These are phyloP conservation scores for Mantis religiosa DNA, from an alignment of 2,888 invertebrate genomes.

Conservation along the genomic window DNA sequence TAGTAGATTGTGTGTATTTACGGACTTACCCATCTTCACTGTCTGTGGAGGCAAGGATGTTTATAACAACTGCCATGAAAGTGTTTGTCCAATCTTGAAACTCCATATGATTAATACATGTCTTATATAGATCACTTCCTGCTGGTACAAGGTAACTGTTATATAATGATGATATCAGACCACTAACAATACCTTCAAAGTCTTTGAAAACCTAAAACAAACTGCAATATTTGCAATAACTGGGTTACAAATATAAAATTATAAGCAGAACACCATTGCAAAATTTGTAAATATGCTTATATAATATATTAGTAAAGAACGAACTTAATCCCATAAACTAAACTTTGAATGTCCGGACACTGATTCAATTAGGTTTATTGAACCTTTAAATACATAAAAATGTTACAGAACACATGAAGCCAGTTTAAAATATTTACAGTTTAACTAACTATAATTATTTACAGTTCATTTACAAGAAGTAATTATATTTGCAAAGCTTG, in stretches of 20 bases:
- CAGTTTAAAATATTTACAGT: no score
- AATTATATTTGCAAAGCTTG: no score
- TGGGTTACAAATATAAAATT: neutral
- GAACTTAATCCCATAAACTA: no score
- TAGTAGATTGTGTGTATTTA: no score
- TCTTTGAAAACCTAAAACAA: constrained; percentile 22
- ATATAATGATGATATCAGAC: constrained; percentile 33
- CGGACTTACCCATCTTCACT: neutral
- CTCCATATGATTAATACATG: constrained; percentile 46
- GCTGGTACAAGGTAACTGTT: constrained; percentile 53
- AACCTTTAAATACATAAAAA: no score
- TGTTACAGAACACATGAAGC: no score
- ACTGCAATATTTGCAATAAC: neutral
- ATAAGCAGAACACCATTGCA: neutral
- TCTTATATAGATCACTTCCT: constrained; percentile 57
- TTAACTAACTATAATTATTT: no score
- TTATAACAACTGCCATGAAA: constrained; percentile 43
- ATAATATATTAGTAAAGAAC: no score
- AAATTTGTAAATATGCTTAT: no score
- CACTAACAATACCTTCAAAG: constrained; percentile 19
- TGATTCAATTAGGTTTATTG: no score
- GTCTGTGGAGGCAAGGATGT: constrained; percentile 32
- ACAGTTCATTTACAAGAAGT: no score
- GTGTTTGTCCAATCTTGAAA: constrained; percentile 48
- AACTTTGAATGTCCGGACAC: no score